These are phyloP conservation scores for Gibbula magus DNA, from an alignment of 2,888 invertebrate genomes.

Conservation along the genomic window DNA sequence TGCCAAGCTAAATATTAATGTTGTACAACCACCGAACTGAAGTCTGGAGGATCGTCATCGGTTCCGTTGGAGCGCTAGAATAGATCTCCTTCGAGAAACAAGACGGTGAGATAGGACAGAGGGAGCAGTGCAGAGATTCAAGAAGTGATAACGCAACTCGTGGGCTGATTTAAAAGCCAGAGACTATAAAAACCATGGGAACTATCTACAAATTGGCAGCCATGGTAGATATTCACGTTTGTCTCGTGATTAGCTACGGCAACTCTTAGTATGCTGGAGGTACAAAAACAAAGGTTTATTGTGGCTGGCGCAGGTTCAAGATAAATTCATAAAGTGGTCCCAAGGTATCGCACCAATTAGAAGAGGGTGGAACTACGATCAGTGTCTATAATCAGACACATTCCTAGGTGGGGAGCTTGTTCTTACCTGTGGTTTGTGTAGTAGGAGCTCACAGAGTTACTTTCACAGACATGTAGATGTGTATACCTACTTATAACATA, in stretches of 20 bases:
- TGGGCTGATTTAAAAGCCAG: neutral
- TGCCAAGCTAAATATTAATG: no score
- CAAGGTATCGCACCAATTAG: neutral
- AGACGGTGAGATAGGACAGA: no score
- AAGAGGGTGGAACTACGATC: neutral
- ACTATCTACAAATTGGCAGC: neutral
- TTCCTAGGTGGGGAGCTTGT: no score
- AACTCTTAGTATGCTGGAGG: neutral
- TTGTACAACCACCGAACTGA: no score
- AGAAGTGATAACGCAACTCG: neutral
- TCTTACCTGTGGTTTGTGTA: no score
- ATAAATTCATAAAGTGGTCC: conserved; percentile 8
- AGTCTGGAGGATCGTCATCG: no score
- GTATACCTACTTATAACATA: no score
- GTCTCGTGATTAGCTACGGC: neutral
- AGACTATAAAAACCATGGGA: neutral
- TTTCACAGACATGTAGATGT: no score
- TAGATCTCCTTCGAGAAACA: no score
- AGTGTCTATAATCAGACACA: neutral
- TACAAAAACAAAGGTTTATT: neutral
- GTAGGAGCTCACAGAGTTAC: no score
- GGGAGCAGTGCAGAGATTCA: neutral
- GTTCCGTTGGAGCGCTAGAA: no score
- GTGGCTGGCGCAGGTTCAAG: neutral
- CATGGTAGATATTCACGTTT: neutral